Conservation (phyloP, 2,113 vertebrate genomes). For the Macaca fascicularis region DNA sequence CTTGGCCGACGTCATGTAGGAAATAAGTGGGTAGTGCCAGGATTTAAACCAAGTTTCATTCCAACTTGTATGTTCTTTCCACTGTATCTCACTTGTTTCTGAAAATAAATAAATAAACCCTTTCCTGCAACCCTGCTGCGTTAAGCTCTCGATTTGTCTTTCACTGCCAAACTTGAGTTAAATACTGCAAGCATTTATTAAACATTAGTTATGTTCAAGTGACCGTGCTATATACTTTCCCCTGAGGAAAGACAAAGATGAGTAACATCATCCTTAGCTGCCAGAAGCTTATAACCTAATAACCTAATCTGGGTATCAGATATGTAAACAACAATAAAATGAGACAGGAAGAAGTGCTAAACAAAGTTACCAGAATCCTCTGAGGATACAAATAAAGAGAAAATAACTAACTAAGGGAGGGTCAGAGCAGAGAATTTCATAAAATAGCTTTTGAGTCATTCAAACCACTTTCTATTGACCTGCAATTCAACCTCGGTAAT, state of each 20-base stretch:
- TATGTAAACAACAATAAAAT: constrained; percentile 32
- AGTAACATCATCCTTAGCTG: not conserved
- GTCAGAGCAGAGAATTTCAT: not conserved
- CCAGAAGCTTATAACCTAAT: not conserved
- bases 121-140: constrained; percentile 20
- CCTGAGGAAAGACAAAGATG: not conserved
- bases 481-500: not conserved
- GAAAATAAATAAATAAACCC: constrained; percentile 31
- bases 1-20: not conserved
- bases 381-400: constrained; percentile 1
- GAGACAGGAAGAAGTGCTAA: not conserved
- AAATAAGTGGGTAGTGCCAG: not conserved
- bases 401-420: not conserved
- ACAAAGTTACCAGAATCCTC: constrained; percentile 18
- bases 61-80: constrained; percentile 33
- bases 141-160: constrained; percentile 42
- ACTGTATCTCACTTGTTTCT: constrained; percentile 33
- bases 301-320: not conserved
- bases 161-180: constrained; percentile 52
- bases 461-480: not conserved
- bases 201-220: constrained; percentile 19
- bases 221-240: not conserved
- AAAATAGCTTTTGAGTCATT: not conserved
- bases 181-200: constrained; percentile 45
- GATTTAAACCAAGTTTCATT: constrained; percentile 60